phyloP scores from a whole-genome alignment of 2,888 invertebrate genomes.

The Drosophila mayaguana region DNA sequence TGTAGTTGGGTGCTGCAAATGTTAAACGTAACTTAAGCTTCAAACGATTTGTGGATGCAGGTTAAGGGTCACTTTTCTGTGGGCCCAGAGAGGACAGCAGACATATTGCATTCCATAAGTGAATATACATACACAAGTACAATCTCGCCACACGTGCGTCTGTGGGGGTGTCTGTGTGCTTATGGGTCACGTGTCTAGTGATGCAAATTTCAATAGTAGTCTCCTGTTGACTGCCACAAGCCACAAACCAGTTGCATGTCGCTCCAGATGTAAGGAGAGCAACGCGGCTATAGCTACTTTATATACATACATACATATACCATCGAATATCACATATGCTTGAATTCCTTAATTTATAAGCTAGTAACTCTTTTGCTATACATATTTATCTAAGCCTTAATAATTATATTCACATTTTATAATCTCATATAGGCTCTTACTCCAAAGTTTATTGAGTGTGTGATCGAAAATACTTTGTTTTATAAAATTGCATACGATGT shows the following conservation, averaged over 20 bases:
- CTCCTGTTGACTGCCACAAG: neutral
- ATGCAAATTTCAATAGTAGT: neutral
- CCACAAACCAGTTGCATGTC: neutral
- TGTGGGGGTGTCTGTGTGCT: neutral
- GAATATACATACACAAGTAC: neutral
- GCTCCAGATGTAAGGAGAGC: neutral
- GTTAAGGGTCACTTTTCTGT: constrained; percentile 33
- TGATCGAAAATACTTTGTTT: too few species aligned
- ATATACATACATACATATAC: too few species aligned
- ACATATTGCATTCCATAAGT: neutral
- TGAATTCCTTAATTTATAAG: too few species aligned
- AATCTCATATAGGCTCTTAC: too few species aligned
- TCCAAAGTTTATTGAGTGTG: too few species aligned
- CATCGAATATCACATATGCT: too few species aligned
- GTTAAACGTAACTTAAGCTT: constrained; percentile 1
- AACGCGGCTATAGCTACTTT: neutral
- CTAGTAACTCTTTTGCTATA: too few species aligned
- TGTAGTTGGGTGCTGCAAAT: neutral
- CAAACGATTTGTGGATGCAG: constrained; percentile 19
- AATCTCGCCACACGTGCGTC: neutral
- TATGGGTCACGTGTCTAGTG: neutral
- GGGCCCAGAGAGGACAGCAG: neutral
- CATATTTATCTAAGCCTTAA: too few species aligned
- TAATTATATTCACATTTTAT: too few species aligned
- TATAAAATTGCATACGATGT: too few species aligned